These are phyloP conservation scores for Phortica variegata DNA, from an alignment of 1,140 invertebrate species.

Conservation along the genomic window DNA sequence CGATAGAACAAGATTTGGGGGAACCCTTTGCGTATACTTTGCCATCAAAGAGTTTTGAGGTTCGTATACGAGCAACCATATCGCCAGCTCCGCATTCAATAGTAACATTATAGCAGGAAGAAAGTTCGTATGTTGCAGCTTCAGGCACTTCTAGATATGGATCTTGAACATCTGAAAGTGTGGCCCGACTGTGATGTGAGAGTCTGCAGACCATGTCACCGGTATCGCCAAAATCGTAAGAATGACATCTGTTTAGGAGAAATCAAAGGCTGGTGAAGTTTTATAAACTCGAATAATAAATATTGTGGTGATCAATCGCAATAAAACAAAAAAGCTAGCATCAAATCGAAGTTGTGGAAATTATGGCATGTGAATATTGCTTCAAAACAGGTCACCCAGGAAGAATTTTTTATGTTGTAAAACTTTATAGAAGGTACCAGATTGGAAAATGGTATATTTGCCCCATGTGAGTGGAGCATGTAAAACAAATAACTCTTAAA, in stretches of 20 bases:
- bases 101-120: constrained; percentile 92
- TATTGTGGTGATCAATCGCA: too few relatives aligned
- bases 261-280: too few relatives aligned
- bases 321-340: background rate
- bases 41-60: constrained; percentile 88
- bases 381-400: too few relatives aligned
- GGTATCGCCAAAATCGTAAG: constrained; percentile 90
- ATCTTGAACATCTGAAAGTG: constrained; percentile 85
- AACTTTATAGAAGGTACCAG: too few relatives aligned
- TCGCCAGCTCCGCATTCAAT: constrained; percentile 89
- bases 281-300: background rate
- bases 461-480: too few relatives aligned
- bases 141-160: constrained; percentile 87
- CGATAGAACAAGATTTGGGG: constrained; percentile 86
- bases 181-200: constrained; percentile 86
- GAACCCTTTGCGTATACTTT: constrained; percentile 93
- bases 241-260: constrained; percentile 72
- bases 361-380: too few relatives aligned
- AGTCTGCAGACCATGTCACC: constrained; percentile 89
- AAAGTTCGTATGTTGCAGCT: constrained; percentile 87
- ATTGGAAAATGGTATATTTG: too few relatives aligned
- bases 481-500: too few relatives aligned
- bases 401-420: too few relatives aligned
- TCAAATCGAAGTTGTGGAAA: too few relatives aligned
- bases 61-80: constrained; percentile 89